Percentiles rank a stretch among this genome's conserved stretches.
Evolutionary conservation across 2,797 vertebrate species (phyloP).

Genomic region (Garrulus glandarius): DNA sequence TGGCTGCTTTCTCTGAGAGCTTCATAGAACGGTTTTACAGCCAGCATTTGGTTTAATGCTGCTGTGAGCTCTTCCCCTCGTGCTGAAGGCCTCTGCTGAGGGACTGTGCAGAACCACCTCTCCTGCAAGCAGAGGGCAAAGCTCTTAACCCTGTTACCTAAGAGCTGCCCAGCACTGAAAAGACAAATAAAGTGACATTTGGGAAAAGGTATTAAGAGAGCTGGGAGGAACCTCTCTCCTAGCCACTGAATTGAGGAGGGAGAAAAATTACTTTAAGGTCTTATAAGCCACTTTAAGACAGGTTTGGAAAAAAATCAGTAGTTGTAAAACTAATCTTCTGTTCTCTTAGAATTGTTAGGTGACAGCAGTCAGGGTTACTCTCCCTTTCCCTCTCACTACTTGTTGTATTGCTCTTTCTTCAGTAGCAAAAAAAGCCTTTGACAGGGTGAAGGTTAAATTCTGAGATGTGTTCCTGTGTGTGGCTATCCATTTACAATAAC

Average conservation of each 20-base stretch:
- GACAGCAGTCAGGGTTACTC: background rate
- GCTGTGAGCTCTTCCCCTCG: fast-evolving
- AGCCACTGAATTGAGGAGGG: background rate
- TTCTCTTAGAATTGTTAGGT: background rate
- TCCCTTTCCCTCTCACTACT: background rate
- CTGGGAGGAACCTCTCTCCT: background rate
- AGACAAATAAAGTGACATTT: background rate
- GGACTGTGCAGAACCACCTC: background rate
- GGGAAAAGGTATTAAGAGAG: background rate
- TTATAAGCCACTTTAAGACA: background rate
- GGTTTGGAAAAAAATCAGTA: background rate
- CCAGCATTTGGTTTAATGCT: background rate
- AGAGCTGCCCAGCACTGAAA: background rate
- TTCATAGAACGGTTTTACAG: background rate
- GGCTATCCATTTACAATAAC: background rate
- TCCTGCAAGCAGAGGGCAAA: background rate
- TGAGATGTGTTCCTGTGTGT: background rate
- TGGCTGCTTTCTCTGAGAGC: background rate
- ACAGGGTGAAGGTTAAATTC: background rate
- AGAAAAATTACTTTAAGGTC: background rate
- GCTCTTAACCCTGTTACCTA: background rate
- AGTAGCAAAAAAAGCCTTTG: background rate
- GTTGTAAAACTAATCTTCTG: background rate
- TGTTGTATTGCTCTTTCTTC: background rate
- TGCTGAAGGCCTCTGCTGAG: background rate